Evolutionary conservation across 2,797 vertebrate species (phyloP), one percentile per base, ranked within the genome.

Genomic region (Catamblyrhynchus diadema): DNA sequence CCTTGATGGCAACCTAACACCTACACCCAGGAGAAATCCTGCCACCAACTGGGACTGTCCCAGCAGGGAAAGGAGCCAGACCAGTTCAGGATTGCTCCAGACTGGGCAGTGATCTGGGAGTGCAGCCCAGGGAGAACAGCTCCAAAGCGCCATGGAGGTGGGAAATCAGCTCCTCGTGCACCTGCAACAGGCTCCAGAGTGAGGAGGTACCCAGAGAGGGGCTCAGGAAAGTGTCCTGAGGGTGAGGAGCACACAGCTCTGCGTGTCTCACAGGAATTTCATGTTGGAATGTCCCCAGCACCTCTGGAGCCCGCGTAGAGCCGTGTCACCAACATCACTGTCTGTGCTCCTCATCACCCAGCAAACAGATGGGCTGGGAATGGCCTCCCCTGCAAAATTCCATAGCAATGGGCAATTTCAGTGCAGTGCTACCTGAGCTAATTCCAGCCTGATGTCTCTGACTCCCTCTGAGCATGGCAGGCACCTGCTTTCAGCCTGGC

Each of bases 321-420:
- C 44, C 0, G 0, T 47, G 51, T 14, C 69, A 33, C 22, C 1
- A 0, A 20, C 4, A 5, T 12, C 48, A 12, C 24, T 0, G 2
- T 4, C 21, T n/a, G 30, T 18, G 60, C 83, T 73, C 32, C 54
- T 67, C 64, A 7, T 16, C 3, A 28, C 4, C 23, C 54, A 51
- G 44, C 9, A 4, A 37, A 23, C 7, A 77, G 41, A 41, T 4
- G 56, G 66, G 72, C 42, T 65, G 77, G 71, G 57, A 41, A 30
- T 33, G 8, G 20, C 51, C 57, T 48, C 8, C 16, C 44, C 35
- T 33, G 33, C 14, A 2, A 39, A 4, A 51, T 50, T 51, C 84
- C 81, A 20, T 0, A 0, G 27, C 62, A 37, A 78, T 1, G 11
- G 42, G n/a, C 25, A 24, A 8, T 32, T 44, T 19, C 74, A 79